Percentiles rank a stretch among this genome's conserved stretches.
These are phyloP conservation scores for Acleris holmiana DNA, from an alignment of 2,888 invertebrate genomes.

Conservation along the genomic window DNA sequence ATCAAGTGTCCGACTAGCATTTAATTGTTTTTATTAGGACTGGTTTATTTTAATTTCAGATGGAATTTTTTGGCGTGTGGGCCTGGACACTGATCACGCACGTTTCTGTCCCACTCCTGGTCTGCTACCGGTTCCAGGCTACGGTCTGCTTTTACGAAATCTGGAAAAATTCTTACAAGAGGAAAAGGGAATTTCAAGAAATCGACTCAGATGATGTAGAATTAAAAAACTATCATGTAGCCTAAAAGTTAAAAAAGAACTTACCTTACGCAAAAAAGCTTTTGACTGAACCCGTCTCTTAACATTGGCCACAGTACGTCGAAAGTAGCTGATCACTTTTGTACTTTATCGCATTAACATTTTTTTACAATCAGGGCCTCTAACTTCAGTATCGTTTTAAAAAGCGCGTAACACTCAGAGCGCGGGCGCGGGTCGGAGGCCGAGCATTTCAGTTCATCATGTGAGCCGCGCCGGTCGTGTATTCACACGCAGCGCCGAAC, in stretches of 20 bases:
- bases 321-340: no score
- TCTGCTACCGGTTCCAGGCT: conserved; percentile 90
- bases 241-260: conserved; percentile 47
- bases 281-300: neutral
- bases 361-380: no score
- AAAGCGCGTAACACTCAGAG: no score
- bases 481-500: no score
- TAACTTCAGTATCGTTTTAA: no score
- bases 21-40: no score
- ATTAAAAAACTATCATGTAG: conserved; percentile 69
- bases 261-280: neutral
- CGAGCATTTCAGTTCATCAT: no score
- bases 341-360: no score
- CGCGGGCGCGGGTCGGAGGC: no score
- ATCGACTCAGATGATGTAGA: conserved; percentile 62
- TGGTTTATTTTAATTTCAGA: conserved; percentile 50
- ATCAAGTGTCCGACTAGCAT: no score
- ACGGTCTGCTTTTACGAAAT: conserved; percentile 90
- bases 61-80: conserved; percentile 88
- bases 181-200: conserved; percentile 57
- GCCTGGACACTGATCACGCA: conserved; percentile 90
- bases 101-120: conserved; percentile 87
- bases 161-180: conserved; percentile 90
- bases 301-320: no score
- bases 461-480: no score